Conservation (phyloP, 2,888 invertebrate genomes). For the Mesorhabditis spiculigera region DNA sequence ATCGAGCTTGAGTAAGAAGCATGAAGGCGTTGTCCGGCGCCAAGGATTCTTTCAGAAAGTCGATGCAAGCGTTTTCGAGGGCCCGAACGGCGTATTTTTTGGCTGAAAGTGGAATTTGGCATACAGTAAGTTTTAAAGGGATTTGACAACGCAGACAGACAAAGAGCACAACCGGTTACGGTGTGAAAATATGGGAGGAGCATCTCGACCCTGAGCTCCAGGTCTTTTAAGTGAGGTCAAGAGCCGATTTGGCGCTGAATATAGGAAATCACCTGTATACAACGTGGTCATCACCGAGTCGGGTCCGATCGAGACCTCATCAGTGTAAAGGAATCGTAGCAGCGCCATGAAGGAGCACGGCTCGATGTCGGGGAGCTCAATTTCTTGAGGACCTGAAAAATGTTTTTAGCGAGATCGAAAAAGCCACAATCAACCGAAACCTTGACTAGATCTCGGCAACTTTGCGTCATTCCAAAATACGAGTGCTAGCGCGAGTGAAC, state of each 20-base stretch:
- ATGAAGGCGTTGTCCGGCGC: constrained; percentile 80
- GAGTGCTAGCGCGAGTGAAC: too few relatives aligned
- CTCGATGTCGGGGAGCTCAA: constrained; percentile 79
- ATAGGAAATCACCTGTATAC: constrained; percentile 69
- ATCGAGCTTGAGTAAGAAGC: constrained; percentile 72
- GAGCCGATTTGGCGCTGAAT: too few relatives aligned
- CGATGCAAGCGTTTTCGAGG: constrained; percentile 78
- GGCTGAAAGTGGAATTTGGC: constrained; percentile 61
- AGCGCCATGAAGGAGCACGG: constrained; percentile 77
- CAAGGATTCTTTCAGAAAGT: constrained; percentile 73
- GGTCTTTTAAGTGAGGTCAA: too few relatives aligned
- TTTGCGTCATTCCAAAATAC: too few relatives aligned
- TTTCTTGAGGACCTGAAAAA: constrained; percentile 64
- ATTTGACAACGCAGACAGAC: too few relatives aligned
- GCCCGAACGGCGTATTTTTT: constrained; percentile 83
- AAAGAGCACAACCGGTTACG: too few relatives aligned
- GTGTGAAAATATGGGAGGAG: too few relatives aligned
- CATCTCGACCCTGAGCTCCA: too few relatives aligned
- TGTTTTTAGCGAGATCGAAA: too few relatives aligned
- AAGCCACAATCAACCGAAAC: too few relatives aligned
- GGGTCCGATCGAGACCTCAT: constrained; percentile 78
- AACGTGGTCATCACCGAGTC: constrained; percentile 82
- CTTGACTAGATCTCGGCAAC: too few relatives aligned
- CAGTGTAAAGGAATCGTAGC: constrained; percentile 71
- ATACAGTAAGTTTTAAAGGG: constrained; percentile 11